These are phyloP conservation scores for Drosophila parabipectinata DNA, from an alignment of 1,140 invertebrate species.

Conservation along the genomic window DNA sequence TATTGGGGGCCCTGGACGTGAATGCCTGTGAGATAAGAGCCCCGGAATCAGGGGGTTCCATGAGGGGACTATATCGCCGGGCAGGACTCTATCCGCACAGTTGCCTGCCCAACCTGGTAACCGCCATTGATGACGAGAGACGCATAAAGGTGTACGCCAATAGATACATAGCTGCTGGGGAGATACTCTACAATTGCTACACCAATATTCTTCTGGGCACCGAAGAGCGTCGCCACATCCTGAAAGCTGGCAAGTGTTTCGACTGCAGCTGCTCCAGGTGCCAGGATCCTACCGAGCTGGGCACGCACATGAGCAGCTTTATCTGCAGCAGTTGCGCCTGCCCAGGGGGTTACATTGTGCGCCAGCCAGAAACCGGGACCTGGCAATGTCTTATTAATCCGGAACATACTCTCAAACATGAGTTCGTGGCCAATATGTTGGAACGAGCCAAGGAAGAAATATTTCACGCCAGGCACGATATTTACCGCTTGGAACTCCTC, in stretches of 20 bases:
- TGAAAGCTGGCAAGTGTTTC: constrained; percentile 90
- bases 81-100: constrained; percentile 89
- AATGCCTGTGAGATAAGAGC: constrained; percentile 89
- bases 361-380: constrained; percentile 26
- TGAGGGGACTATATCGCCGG: constrained; percentile 87
- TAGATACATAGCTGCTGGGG: constrained; percentile 86
- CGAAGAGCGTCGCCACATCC: constrained; percentile 86
- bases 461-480: constrained; percentile 80
- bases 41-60: constrained; percentile 81
- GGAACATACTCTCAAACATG: constrained; percentile 53
- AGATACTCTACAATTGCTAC: constrained; percentile 90
- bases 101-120: constrained; percentile 88
- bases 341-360: constrained; percentile 54
- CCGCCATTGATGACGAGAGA: constrained; percentile 87
- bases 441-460: constrained; percentile 84
- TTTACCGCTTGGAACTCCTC: constrained; percentile 85
- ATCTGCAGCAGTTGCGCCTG: constrained; percentile 85
- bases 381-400: constrained; percentile 71
- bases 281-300: constrained; percentile 88
- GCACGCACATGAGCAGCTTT: constrained; percentile 88
- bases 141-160: constrained; percentile 87
- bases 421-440: constrained; percentile 64
- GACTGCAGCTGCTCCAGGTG: constrained; percentile 88
- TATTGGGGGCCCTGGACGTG: constrained; percentile 88
- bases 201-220: constrained; percentile 90